Evolutionary conservation across 2,113 vertebrate species (phyloP).

Genomic region (Caracal caracal): DNA sequence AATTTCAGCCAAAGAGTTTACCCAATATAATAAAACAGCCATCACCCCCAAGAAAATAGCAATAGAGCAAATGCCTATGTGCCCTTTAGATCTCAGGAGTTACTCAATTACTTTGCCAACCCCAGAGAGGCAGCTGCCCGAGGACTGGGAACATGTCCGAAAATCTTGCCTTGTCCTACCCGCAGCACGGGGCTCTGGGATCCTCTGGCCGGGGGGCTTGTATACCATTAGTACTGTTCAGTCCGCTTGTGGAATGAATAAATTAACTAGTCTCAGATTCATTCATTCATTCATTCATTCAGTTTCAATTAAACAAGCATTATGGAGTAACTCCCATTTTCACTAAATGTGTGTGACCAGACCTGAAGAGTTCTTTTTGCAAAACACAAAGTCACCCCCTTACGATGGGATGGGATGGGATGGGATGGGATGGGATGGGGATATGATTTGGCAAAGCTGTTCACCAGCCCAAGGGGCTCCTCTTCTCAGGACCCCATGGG

Average conservation of each 20-base stretch:
- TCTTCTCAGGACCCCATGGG: neutral
- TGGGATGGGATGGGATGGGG: neutral
- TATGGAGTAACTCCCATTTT: neutral
- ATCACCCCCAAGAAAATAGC: neutral
- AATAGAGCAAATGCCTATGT: neutral
- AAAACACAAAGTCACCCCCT: neutral
- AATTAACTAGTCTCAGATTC: neutral
- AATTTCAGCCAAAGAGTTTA: constrained; percentile 13
- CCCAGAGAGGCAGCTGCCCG: neutral
- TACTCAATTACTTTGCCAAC: neutral
- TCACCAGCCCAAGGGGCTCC: neutral
- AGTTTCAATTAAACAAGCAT: neutral
- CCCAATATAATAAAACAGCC: neutral
- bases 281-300: neutral
- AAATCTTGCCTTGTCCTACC: neutral
- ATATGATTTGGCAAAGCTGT: neutral
- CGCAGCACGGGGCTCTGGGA: neutral
- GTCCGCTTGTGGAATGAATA: neutral
- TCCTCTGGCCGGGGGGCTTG: no score
- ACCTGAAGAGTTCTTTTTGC: neutral
- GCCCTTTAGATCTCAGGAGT: neutral
- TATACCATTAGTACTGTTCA: neutral
- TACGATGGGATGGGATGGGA: neutral
- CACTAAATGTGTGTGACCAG: neutral
- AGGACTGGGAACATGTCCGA: neutral